Percentiles rank a stretch among this genome's conserved stretches.
Evolutionary conservation across 2,797 vertebrate genomes (phyloP).

Genomic region (Rhodeus uyekii): DNA sequence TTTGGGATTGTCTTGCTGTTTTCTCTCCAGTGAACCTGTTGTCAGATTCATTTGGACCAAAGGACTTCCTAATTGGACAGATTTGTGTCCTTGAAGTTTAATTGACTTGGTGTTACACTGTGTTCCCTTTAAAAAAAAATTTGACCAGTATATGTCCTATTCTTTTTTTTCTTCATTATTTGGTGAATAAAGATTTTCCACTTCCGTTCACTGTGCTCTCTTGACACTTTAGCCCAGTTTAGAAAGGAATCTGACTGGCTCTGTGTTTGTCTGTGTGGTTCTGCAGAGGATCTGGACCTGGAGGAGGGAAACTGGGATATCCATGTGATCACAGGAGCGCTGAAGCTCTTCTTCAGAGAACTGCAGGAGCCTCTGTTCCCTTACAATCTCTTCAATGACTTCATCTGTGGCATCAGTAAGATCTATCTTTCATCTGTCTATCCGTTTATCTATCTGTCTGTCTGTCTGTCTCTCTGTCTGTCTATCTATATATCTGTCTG

Average conservation of each 20-base stretch:
- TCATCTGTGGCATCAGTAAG: slow-evolving; percentile 85
- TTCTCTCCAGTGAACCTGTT: too few species aligned
- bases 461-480: too few species aligned
- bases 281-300: slow-evolving; percentile 88
- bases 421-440: too few species aligned
- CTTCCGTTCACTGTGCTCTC: neutral
- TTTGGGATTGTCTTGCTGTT: too few species aligned
- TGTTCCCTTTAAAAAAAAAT: too few species aligned
- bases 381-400: slow-evolving; percentile 84
- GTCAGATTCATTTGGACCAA: too few species aligned
- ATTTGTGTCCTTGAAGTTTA: too few species aligned
- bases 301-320: slow-evolving; percentile 93
- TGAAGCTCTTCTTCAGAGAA: slow-evolving; percentile 95
- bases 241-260: neutral
- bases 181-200: neutral
- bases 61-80: too few species aligned
- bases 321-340: slow-evolving; percentile 91
- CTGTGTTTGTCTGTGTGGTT: slow-evolving; percentile 11
- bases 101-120: too few species aligned
- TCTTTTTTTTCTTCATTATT: neutral
- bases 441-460: too few species aligned
- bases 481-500: too few species aligned
- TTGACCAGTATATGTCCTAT: too few species aligned
- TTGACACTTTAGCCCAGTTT: neutral
- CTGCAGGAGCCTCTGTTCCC: slow-evolving; percentile 91